phyloP scores from a whole-genome alignment of 1,140 invertebrate genomes.

The Bursaphelenchus mucronatus region DNA sequence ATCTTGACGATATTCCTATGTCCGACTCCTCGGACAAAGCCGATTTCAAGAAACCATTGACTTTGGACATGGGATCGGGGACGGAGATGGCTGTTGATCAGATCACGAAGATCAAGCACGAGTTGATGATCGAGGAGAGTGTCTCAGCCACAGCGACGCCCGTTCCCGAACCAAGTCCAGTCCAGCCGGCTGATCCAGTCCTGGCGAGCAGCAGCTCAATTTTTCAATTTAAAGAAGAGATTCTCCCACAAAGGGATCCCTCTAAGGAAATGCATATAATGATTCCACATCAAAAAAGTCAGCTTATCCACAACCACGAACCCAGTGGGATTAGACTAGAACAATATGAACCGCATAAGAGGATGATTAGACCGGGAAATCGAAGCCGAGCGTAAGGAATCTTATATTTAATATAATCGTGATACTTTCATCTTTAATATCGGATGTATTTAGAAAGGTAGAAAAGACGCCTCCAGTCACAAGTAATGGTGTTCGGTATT shows the following conservation, averaged over 20 bases:
- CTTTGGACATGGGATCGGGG: not conserved
- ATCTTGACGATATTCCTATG: slow-evolving; percentile 10
- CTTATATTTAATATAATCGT: not conserved
- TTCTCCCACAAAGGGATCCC: not conserved
- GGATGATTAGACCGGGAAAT: slow-evolving; percentile 19
- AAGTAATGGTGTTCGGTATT: slow-evolving; percentile 28
- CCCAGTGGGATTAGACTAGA: slow-evolving; percentile 6
- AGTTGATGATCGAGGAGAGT: not conserved
- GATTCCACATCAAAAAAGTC: slow-evolving; percentile 3
- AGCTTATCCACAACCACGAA: not conserved
- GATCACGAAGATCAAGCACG: slow-evolving; percentile 6
- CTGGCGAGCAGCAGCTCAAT: not conserved
- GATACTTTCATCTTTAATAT: slow-evolving; percentile 20
- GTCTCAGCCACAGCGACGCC: no score
- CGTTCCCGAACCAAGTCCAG: no score
- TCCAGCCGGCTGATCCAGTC: no score
- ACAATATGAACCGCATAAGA: slow-evolving; percentile 22
- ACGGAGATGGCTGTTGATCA: slow-evolving; percentile 5
- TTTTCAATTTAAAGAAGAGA: not conserved
- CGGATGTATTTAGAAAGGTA: slow-evolving; percentile 42
- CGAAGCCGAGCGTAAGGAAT: slow-evolving; percentile 28
- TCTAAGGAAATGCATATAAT: not conserved
- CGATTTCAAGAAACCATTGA: not conserved
- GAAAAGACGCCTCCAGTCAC: slow-evolving; percentile 42
- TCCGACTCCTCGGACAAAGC: slow-evolving; percentile 12